Conservation (phyloP, 2,888 invertebrate genomes). For the Ennomos erosarius region DNA sequence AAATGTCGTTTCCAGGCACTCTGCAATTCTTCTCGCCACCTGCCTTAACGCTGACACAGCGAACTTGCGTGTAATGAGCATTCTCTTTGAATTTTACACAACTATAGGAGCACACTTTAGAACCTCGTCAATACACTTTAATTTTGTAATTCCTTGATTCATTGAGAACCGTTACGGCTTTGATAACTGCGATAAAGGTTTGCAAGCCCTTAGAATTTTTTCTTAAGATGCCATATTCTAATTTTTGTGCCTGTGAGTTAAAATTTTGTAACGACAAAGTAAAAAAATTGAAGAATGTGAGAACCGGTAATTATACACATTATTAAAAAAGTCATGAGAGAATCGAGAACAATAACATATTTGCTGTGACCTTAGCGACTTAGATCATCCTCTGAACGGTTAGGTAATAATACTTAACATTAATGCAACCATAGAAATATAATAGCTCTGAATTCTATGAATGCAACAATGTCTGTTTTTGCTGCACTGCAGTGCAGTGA, state of each 20-base stretch:
- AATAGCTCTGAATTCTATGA: too few relatives aligned
- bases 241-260: not conserved
- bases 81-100: conserved; percentile 28
- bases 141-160: not conserved
- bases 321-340: conserved; percentile 19
- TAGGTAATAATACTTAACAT: not conserved
- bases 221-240: not conserved
- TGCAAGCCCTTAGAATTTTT: not conserved
- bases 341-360: conserved; percentile 9
- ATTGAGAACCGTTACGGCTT: not conserved
- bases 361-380: not conserved
- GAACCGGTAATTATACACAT: not conserved
- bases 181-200: conserved; percentile 4
- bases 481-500: not conserved
- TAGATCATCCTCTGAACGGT: not conserved
- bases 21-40: conserved; percentile 27
- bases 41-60: conserved; percentile 43
- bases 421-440: too few relatives aligned
- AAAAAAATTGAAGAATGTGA: not conserved
- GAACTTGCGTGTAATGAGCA: conserved; percentile 30
- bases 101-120: conserved; percentile 25
- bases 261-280: conserved; percentile 1
- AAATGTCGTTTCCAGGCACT: conserved; percentile 14
- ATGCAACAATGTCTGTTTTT: not conserved
- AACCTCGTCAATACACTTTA: conserved; percentile 20